A percentile compares a stretch with the other conserved stretches of the same genome.
Conservation (phyloP, 92 coral and sea anemone genomes). For the Zoanthus sansibaricus region DNA sequence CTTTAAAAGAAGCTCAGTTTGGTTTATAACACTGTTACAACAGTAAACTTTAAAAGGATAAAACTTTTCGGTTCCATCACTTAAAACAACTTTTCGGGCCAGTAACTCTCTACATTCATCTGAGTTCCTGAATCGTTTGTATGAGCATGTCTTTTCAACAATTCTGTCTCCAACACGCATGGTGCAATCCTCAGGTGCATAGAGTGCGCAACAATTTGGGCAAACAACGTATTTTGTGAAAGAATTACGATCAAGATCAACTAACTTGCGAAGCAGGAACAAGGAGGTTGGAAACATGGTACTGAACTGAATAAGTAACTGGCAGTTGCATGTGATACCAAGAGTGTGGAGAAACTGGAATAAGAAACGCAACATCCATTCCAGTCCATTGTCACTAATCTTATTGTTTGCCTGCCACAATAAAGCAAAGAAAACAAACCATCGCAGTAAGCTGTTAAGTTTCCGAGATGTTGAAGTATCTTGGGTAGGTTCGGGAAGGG, state of each 20-base stretch:
- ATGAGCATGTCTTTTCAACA: slow-evolving; percentile 52
- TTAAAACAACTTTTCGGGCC: slow-evolving; percentile 24
- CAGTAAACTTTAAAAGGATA: slow-evolving; percentile 32
- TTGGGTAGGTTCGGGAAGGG: background rate
- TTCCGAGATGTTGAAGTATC: background rate
- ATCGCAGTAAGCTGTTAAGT: slow-evolving; percentile 35
- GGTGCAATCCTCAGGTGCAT: slow-evolving; percentile 53
- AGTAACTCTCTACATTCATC: slow-evolving; percentile 5
- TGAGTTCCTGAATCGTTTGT: slow-evolving; percentile 38
- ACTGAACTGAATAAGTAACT: slow-evolving; percentile 53
- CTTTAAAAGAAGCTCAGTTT: slow-evolving; percentile 10
- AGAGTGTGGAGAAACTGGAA: slow-evolving; percentile 62
- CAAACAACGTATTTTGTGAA: slow-evolving; percentile 66
- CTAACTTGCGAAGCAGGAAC: slow-evolving; percentile 56
- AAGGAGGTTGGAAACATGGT: slow-evolving; percentile 69
- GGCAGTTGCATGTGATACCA: slow-evolving; percentile 58
- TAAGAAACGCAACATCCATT: slow-evolving; percentile 62
- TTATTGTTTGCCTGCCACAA: slow-evolving; percentile 58
- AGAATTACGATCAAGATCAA: slow-evolving; percentile 54
- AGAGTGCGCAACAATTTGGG: slow-evolving; percentile 58
- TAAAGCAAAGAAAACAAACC: slow-evolving; percentile 68
- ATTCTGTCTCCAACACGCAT: slow-evolving; percentile 55
- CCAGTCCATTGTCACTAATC: slow-evolving; percentile 74
- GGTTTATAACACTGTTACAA: slow-evolving; percentile 12
- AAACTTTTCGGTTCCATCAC: background rate